These are phyloP conservation scores for Diplosoma virens DNA, from an alignment of 23 tunicate genomes.

Conservation along the genomic window DNA sequence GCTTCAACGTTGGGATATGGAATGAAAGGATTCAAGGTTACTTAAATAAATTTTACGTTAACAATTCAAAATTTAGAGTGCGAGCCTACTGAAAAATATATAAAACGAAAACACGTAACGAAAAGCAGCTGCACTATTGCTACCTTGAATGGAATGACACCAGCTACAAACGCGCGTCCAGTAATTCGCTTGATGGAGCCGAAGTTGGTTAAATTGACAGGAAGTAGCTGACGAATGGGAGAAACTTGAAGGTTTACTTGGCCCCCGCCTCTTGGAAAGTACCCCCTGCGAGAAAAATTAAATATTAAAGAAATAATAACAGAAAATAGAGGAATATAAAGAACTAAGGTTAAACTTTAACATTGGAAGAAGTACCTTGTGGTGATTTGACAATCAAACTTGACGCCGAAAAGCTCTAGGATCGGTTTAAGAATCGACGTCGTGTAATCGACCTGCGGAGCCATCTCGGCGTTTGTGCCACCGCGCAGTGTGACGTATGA, in stretches of 20 bases:
- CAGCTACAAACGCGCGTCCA: slow-evolving; percentile 90
- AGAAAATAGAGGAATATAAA: too few relatives aligned
- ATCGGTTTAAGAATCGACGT: slow-evolving; percentile 64
- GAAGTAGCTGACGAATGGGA: slow-evolving; percentile 58
- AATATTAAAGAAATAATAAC: too few relatives aligned
- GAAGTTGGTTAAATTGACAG: slow-evolving; percentile 69
- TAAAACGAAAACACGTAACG: too few relatives aligned
- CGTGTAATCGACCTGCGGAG: slow-evolving; percentile 85
- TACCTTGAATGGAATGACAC: slow-evolving; percentile 83
- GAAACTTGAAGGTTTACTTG: slow-evolving; percentile 57
- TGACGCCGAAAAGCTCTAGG: slow-evolving; percentile 67
- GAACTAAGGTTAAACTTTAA: too few relatives aligned
- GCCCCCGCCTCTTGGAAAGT: slow-evolving; percentile 88
- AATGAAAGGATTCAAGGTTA: too few relatives aligned
- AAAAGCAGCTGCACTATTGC: not conserved
- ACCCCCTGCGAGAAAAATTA: slow-evolving; percentile 64
- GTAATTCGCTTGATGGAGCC: slow-evolving; percentile 75
- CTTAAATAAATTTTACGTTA: too few relatives aligned
- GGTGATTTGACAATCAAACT: slow-evolving; percentile 62
- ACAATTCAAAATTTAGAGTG: too few relatives aligned
- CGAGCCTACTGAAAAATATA: too few relatives aligned
- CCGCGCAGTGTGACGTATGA: slow-evolving; percentile 74
- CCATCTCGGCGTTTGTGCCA: slow-evolving; percentile 88
- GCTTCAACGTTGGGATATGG: too few relatives aligned
- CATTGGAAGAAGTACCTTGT: too few relatives aligned